Base-by-base conservation (phyloP, 2,797 vertebrate species). In the Scomberomorus guttatus region DNA sequence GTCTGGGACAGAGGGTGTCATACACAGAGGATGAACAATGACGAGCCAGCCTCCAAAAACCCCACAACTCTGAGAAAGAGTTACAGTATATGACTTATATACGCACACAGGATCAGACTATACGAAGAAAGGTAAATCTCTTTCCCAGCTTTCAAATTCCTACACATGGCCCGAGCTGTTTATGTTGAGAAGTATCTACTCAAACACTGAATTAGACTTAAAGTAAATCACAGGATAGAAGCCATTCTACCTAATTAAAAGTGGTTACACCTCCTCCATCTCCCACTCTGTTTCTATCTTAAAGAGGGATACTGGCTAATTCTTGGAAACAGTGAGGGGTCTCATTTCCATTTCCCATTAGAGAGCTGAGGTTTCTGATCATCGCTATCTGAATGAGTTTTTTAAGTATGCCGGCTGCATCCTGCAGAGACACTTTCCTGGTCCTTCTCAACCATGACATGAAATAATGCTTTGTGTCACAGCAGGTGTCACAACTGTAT, bases 281-380 rank as follows among this genome's bases (percentile, higher is more conserved):
- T 61, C 55, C 81, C 13, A 44, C 56, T 44, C 2, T 70, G 20
- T 61, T 56, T 83, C 63, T 18, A 37, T 75, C 39, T 62, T 59
- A 60, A 68, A 61, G 72, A 75, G 57, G 39, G 62, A 73, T 63
- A 3, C 67, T 66, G 72, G 68, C 72, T 83, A 84, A 86, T 84
- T 88, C 77, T 50, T 73, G 52, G 44, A 8, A 89, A 73, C 82
- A 66, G 72, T 25, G 24, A 75, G 92, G 72, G 68, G 64, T 77
- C 77, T 89, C 80, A 79, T 91, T 87, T 85, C 82, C 65, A 42
- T 75, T 87, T 88, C 48, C 72, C 80, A 89, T 90, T 90, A 89
- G 75, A 54, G 5, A 75, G 67, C 66, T 32, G 61, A 81, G 32
- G 76, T 86, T 87, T 89, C 79, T 87, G 84, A 90, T 87, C 83